Conservation (phyloP, 2,888 invertebrate species). For the Drosophila paramelanica region DNA sequence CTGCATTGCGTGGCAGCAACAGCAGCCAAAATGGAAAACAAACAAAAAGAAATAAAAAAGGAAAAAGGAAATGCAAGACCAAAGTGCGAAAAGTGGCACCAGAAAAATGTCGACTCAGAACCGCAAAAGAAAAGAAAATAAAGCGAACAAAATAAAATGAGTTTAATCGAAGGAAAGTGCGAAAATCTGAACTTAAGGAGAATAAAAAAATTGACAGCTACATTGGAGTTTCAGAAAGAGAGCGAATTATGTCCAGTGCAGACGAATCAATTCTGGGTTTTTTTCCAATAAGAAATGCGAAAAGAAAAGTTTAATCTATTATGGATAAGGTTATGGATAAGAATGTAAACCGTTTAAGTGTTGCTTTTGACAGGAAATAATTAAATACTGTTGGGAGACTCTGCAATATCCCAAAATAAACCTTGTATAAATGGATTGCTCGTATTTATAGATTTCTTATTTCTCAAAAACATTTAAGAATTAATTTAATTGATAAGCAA, state of each 20-base stretch:
- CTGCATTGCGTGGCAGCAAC: conserved; percentile 34
- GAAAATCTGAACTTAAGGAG: neutral
- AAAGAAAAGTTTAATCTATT: neutral
- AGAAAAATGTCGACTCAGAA: conserved; percentile 13
- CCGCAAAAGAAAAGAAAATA: neutral
- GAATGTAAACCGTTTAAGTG: no score
- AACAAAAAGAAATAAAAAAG: conserved; percentile 19
- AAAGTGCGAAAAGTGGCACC: conserved; percentile 50
- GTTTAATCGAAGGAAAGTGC: conserved; percentile 8
- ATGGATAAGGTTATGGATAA: no score
- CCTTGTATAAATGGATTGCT: no score
- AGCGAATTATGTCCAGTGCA: conserved; percentile 22
- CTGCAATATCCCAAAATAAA: no score
- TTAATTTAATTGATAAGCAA: neutral
- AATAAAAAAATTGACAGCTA: conserved; percentile 27
- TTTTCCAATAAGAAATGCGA: neutral
- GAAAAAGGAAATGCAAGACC: conserved; percentile 8
- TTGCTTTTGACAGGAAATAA: no score
- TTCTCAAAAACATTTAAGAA: neutral
- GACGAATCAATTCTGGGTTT: neutral
- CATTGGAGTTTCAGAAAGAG: conserved; percentile 2
- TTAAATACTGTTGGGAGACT: no score
- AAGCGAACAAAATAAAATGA: conserved; percentile 1
- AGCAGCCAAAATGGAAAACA: conserved; percentile 16
- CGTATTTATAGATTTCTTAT: no score